Evolutionary conservation across 2,113 vertebrate genomes (phyloP).

Genomic region (Malurus elegans): DNA sequence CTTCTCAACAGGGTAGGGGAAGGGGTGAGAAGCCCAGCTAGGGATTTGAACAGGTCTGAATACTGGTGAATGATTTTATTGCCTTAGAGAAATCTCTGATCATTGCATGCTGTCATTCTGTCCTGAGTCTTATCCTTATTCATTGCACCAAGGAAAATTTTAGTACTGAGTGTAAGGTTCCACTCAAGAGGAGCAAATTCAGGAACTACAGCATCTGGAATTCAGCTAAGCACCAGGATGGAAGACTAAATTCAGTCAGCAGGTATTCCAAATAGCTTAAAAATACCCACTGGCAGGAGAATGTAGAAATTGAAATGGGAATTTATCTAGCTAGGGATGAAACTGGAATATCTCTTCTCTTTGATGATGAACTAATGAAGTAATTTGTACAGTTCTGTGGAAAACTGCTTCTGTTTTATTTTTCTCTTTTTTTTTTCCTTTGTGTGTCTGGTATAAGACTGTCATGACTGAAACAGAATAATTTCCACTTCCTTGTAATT

Average conservation of each 20-base stretch:
- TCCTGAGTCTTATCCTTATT: background rate
- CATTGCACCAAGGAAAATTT: background rate
- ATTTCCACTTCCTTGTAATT: background rate
- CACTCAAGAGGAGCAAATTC: background rate
- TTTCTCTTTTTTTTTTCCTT: background rate
- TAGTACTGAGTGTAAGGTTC: background rate
- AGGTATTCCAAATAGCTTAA: background rate
- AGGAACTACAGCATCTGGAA: background rate
- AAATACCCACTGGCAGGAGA: background rate
- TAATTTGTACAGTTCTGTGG: background rate
- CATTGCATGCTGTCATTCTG: background rate
- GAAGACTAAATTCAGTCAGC: background rate
- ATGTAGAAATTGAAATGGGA: background rate
- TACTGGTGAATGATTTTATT: background rate
- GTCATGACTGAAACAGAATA: background rate
- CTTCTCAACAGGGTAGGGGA: rapidly evolving
- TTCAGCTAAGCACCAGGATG: background rate
- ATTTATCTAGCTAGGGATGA: background rate
- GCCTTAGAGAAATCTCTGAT: background rate
- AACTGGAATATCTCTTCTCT: background rate
- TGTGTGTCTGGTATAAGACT: background rate
- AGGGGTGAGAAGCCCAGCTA: background rate
- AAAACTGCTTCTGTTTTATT: background rate
- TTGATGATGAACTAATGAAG: background rate
- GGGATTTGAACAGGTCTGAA: background rate